These are phyloP conservation scores for Leucophenga varia DNA, from an alignment of 1,140 invertebrate species.

Conservation along the genomic window DNA sequence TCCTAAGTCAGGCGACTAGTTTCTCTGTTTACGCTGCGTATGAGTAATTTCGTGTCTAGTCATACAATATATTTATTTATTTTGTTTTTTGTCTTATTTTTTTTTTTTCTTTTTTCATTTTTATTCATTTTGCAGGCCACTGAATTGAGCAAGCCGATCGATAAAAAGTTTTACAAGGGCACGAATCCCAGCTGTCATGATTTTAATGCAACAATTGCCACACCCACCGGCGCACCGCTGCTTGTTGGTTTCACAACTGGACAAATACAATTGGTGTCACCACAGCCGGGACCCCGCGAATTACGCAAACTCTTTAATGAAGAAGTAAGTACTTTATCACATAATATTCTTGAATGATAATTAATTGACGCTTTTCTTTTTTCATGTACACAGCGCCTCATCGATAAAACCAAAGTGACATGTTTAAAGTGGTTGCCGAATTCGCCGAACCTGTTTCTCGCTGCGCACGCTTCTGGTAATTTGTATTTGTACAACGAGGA, in stretches of 20 bases:
- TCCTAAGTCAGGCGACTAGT: too few species aligned
- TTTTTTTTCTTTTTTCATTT: conserved; percentile 1
- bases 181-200: conserved; percentile 99
- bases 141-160: conserved; percentile 93
- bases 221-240: conserved; percentile 78
- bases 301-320: conserved; percentile 96
- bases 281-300: conserved; percentile 95
- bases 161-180: conserved; percentile 98
- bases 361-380: not conserved
- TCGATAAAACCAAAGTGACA: conserved; percentile 98
- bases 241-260: conserved; percentile 97
- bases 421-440: conserved; percentile 97
- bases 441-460: conserved; percentile 89
- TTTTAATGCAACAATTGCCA: conserved; percentile 86
- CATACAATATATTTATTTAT: too few species aligned
- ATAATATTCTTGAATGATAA: not conserved
- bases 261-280: conserved; percentile 95
- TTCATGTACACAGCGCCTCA: conserved; percentile 70
- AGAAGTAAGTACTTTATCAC: conserved; percentile 81
- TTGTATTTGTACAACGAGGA: conserved; percentile 98
- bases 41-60: too few species aligned
- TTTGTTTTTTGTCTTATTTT: too few species aligned
- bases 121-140: conserved; percentile 68
- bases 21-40: too few species aligned
- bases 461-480: conserved; percentile 94